These are phyloP conservation scores for Myiotriccus ornatus DNA, from an alignment of 2,797 vertebrate genomes.

Conservation along the genomic window DNA sequence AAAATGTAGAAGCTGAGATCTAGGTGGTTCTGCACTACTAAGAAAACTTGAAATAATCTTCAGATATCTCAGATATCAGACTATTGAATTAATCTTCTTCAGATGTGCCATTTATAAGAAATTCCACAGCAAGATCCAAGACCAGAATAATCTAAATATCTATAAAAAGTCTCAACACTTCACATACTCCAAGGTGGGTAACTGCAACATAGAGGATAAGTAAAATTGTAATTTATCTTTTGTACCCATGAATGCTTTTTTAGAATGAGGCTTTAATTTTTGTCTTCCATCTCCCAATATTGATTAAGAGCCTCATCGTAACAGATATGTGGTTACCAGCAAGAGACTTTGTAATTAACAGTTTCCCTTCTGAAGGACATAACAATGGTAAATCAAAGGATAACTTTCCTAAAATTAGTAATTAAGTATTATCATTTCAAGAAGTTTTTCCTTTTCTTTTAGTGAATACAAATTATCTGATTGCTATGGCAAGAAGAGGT, in stretches of 20 bases:
- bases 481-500: conserved; percentile 26
- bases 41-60: not conserved
- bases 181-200: not conserved
- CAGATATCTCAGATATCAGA: not conserved
- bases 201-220: not conserved
- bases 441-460: not conserved
- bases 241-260: not conserved
- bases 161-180: not conserved
- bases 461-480: not conserved
- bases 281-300: not conserved
- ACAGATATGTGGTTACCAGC: not conserved
- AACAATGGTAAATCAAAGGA: conserved; percentile 9
- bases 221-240: not conserved
- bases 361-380: not conserved
- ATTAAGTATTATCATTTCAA: not conserved
- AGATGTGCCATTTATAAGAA: not conserved
- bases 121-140: not conserved
- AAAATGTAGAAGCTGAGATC: accelerated
- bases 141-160: not conserved
- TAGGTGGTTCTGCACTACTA: not conserved
- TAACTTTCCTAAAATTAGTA: conserved; percentile 3
- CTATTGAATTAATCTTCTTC: not conserved
- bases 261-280: not conserved
- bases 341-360: not conserved
- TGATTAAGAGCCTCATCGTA: not conserved